These are phyloP conservation scores for Chaenogobius annularis DNA, from an alignment of 2,113 vertebrate genomes.

Conservation along the genomic window DNA sequence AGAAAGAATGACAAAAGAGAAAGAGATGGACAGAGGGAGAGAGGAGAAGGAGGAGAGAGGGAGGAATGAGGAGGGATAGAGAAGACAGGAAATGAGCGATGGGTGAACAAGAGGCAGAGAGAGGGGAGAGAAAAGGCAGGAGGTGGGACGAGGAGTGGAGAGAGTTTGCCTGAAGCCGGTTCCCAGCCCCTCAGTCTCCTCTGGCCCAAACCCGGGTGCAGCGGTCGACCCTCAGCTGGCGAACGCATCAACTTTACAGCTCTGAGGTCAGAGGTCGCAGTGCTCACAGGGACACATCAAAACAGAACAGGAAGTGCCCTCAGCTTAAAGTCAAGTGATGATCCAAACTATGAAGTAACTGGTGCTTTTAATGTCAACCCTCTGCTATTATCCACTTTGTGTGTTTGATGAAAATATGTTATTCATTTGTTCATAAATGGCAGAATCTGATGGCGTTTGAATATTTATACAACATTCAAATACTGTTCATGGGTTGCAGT, in stretches of 20 bases:
- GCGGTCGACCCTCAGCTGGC: conserved; percentile 39
- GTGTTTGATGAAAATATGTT: no score
- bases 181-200: conserved; percentile 44
- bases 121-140: neutral
- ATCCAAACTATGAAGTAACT: no score
- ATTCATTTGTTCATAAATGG: no score
- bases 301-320: conserved; percentile 34
- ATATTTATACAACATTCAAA: no score
- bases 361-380: no score
- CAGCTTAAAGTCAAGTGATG: neutral
- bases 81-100: no score
- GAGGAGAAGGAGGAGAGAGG: neutral
- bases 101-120: neutral
- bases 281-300: conserved; percentile 39
- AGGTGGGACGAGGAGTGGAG: neutral
- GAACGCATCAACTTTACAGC: conserved; percentile 43
- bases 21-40: neutral
- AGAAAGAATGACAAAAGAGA: no score
- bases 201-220: conserved; percentile 35
- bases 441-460: no score
- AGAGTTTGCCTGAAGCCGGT: conserved; percentile 37
- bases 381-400: no score
- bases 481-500: no score
- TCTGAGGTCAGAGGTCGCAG: conserved; percentile 32
- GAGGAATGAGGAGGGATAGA: neutral